Evolutionary conservation across 2,797 vertebrate genomes (phyloP).

Genomic region (Borostomias antarcticus): DNA sequence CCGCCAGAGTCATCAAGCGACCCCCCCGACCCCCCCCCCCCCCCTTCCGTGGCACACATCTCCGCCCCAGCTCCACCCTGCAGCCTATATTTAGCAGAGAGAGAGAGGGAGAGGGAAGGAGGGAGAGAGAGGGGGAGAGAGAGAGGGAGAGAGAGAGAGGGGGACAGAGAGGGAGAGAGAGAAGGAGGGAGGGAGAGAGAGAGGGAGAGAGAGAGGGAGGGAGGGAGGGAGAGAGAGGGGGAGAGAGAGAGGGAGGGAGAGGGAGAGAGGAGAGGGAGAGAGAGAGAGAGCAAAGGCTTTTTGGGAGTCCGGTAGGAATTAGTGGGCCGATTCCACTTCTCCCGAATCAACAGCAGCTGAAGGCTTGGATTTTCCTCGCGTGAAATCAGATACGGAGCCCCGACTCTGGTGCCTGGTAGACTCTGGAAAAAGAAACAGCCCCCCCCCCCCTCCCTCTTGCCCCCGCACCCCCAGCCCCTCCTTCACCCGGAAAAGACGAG

Average conservation of each 20-base stretch:
- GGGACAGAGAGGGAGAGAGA: constrained; percentile 25
- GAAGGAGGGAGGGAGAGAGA: constrained; percentile 28
- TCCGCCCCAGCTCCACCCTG: constrained; percentile 48
- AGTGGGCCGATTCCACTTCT: constrained; percentile 70
- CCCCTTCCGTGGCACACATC: constrained; percentile 37
- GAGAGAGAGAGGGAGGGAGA: constrained; percentile 27
- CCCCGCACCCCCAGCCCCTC: constrained; percentile 51
- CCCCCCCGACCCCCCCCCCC: constrained; percentile 20
- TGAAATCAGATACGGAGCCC: constrained; percentile 76
- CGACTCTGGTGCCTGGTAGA: constrained; percentile 63
- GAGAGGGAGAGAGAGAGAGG: constrained; percentile 13
- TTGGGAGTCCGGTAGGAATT: constrained; percentile 72
- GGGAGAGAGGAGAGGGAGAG: constrained; percentile 31
- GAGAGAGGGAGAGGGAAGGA: constrained; percentile 22
- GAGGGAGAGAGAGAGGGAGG: constrained; percentile 8
- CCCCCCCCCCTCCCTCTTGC: constrained; percentile 27
- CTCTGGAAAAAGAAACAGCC: constrained; percentile 76
- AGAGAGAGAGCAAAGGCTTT: constrained; percentile 40
- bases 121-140: constrained; percentile 35
- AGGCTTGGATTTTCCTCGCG: constrained; percentile 70
- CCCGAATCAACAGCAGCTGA: constrained; percentile 78
- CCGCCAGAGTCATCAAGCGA: constrained; percentile 55
- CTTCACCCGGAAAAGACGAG: constrained; percentile 58
- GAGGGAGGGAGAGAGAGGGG: constrained; percentile 30
- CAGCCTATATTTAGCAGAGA: constrained; percentile 65